These are phyloP conservation scores for Odobenus rosmarus DNA, from an alignment of 2,113 vertebrate genomes.

Conservation along the genomic window DNA sequence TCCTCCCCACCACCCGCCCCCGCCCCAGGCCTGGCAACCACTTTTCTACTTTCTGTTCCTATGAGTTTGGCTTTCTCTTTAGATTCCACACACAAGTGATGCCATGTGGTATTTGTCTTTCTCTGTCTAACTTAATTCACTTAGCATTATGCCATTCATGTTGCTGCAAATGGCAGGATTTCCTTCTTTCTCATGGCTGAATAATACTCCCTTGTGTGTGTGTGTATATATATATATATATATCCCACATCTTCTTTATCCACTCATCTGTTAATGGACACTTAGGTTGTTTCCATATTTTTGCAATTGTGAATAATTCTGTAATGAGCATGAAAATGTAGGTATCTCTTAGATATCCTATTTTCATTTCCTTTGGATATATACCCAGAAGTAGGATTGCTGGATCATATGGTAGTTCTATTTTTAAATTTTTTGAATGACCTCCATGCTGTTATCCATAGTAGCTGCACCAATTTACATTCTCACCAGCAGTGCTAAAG, in stretches of 20 bases:
- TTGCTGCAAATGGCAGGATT: neutral
- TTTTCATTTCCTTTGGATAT: neutral
- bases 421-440: neutral
- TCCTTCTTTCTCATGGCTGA: neutral
- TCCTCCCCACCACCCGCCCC: rapidly evolving
- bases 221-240: neutral
- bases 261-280: neutral
- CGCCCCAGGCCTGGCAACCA: neutral
- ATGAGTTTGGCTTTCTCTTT: neutral
- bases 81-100: neutral
- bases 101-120: neutral
- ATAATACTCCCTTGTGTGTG: neutral
- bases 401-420: neutral
- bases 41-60: neutral
- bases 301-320: neutral
- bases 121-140: neutral
- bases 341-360: neutral
- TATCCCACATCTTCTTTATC: neutral
- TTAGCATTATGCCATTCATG: neutral
- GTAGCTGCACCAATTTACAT: neutral
- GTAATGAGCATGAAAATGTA: neutral
- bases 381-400: neutral
- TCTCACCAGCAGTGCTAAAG: neutral
- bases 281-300: neutral
- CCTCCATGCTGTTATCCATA: neutral